A percentile compares a stretch with the other conserved stretches of the same genome.
phyloP scores from a whole-genome alignment of 2,113 vertebrate species.

The Oryzias curvinotus region DNA sequence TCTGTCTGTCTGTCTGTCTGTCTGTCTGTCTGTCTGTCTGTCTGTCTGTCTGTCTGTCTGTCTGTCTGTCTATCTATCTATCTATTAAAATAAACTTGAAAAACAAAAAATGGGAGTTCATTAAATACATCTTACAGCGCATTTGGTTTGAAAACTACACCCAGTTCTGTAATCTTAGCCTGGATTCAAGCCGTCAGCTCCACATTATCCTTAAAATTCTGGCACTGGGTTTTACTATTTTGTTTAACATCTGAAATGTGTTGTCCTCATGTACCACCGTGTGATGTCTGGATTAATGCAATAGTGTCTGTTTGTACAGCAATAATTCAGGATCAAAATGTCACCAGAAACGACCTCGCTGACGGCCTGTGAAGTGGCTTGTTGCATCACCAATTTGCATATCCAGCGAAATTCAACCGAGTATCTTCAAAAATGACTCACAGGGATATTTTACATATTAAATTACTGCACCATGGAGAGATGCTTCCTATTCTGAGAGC shows the following conservation, averaged over 20 bases:
- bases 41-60: not conserved
- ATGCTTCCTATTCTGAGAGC: conserved; percentile 64
- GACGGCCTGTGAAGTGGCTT: conserved; percentile 54
- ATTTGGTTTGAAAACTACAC: conserved; percentile 7
- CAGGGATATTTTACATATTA: conserved; percentile 44
- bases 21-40: not conserved
- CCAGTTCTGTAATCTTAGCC: conserved; percentile 35
- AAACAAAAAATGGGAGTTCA: no score
- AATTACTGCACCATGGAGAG: conserved; percentile 58
- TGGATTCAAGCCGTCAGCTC: conserved; percentile 28
- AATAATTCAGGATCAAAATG: conserved; percentile 60
- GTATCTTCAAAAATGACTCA: conserved; percentile 53
- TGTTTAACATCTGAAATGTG: conserved; percentile 62
- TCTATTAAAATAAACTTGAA: no score
- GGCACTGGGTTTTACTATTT: conserved; percentile 37
- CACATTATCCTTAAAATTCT: conserved; percentile 23
- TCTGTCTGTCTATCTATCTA: not conserved
- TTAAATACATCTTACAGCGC: no score
- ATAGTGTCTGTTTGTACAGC: conserved; percentile 43
- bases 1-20: not conserved
- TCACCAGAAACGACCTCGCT: conserved; percentile 54
- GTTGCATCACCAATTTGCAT: conserved; percentile 56
- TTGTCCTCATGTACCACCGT: conserved; percentile 46
- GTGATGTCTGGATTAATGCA: conserved; percentile 62
- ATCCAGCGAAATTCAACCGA: conserved; percentile 57